These are phyloP conservation scores for Botia almorhae DNA, from an alignment of 2,797 vertebrate genomes.

Conservation along the genomic window DNA sequence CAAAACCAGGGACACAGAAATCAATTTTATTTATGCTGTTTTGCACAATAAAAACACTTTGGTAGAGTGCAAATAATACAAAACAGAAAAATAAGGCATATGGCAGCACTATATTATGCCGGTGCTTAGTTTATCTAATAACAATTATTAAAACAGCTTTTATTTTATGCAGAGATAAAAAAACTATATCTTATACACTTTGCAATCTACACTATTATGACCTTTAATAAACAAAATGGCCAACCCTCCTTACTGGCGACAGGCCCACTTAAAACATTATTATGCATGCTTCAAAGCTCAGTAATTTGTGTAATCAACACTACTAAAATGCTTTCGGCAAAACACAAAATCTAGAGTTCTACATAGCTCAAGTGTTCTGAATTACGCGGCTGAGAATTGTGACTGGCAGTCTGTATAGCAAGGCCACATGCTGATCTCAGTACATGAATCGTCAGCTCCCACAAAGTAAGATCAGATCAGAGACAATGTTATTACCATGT, in stretches of 20 bases:
- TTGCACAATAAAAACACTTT: conserved; percentile 19
- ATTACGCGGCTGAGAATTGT: conserved; percentile 8
- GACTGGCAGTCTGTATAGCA: conserved; percentile 12
- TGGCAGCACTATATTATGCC: background rate
- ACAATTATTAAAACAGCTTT: conserved; percentile 4
- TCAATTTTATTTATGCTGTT: conserved; percentile 27
- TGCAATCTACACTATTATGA: background rate
- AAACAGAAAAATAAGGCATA: conserved; percentile 22
- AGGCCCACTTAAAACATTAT: conserved; percentile 4
- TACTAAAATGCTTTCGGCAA: conserved; percentile 8
- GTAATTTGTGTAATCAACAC: background rate
- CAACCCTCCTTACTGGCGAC: background rate
- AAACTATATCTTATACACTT: background rate
- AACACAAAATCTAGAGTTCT: conserved; percentile 30
- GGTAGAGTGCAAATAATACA: conserved; percentile 13
- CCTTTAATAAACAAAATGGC: background rate
- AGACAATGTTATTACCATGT: conserved; percentile 2
- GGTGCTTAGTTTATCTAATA: conserved; percentile 11
- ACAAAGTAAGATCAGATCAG: conserved; percentile 25
- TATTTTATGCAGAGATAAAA: background rate
- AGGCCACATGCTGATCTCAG: conserved; percentile 31
- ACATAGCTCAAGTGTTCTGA: conserved; percentile 26
- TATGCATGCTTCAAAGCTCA: conserved; percentile 7
- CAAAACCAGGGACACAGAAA: conserved; percentile 1
- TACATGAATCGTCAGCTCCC: conserved; percentile 18